Base-by-base conservation (phyloP, 2,797 vertebrate species). In the Danionella dracula region DNA sequence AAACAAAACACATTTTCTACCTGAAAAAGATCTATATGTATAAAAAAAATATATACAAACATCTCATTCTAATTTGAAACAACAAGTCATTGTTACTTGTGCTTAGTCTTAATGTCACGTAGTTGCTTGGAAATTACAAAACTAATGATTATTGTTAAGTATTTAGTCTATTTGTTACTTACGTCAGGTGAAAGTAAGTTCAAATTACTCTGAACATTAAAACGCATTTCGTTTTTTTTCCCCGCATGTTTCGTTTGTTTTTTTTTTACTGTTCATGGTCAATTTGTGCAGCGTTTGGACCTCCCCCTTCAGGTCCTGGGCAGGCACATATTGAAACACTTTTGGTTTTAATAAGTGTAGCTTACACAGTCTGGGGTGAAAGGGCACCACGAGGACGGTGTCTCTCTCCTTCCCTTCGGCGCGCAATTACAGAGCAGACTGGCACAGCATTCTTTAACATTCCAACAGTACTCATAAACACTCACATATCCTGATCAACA, bases 291-390 rank as follows among this genome's bases (percentile, higher is more conserved):
- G 9, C 15, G 32, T n/a, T 8, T 74, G 45, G 63, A 84, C 82
- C 86, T 76, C 83, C 84, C 84, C 87, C 84, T 79, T 78, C 81
- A 68, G 76, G 76, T 77, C 73, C 68, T 85, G 85, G 81, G 83
- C 78, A 65, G 79, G 71, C 87, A 96, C 96, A 99, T 95, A 95
- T 94, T 98, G 96, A 98, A 99, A 89, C 94, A 95, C 94, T 99
- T 99, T 98, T 91, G 91, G 89, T 89, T 93, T 93, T 97, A 97
- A 95, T 97, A 98, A 97, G 92, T 93, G 92, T 90, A 92, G 88
- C 91, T 90, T 86, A 91, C 92, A 94, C 90, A 93, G 92, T 89
- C 87, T 84, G 67, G 89, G 96, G 96, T 96, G 96, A 97, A 96
- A 96, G 96, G 94, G 92, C 95, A 96, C 80, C 82, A 78, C 72